Evolutionary conservation across 2,888 invertebrate species (phyloP).

Genomic region (Agrilus mali): DNA sequence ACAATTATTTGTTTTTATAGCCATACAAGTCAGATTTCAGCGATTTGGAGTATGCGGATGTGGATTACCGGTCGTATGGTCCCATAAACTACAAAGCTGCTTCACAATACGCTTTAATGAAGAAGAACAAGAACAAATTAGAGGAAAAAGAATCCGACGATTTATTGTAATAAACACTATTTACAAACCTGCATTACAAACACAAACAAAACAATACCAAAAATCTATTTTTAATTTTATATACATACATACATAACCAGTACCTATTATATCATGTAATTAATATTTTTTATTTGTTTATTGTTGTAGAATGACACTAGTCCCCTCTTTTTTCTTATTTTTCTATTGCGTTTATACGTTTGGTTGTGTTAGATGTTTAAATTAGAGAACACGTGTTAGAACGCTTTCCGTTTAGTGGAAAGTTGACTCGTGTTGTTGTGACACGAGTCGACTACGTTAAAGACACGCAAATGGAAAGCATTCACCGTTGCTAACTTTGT

Average conservation of each 20-base stretch:
- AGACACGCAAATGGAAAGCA: too few relatives aligned
- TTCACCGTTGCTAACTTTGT: too few relatives aligned
- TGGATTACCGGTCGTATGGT: constrained; percentile 80
- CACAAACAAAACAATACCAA: neutral
- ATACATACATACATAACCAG: too few relatives aligned
- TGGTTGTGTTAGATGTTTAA: too few relatives aligned
- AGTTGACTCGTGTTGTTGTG: too few relatives aligned
- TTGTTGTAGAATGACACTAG: too few relatives aligned
- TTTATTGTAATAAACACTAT: constrained; percentile 22
- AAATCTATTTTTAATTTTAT: neutral
- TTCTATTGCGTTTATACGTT: constrained; percentile 3
- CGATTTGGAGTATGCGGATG: constrained; percentile 82
- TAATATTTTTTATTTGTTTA: neutral
- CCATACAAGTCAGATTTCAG: constrained; percentile 64
- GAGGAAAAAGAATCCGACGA: constrained; percentile 28
- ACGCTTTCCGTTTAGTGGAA: too few relatives aligned
- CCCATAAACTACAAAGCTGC: constrained; percentile 88
- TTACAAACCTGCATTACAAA: neutral
- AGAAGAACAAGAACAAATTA: constrained; percentile 41
- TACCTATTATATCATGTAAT: neutral
- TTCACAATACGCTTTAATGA: constrained; percentile 67
- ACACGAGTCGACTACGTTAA: too few relatives aligned
- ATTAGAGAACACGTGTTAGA: too few relatives aligned
- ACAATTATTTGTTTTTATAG: constrained; percentile 36
- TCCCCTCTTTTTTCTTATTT: neutral